A percentile compares a stretch with the other conserved stretches of the same genome.
phyloP scores from a whole-genome alignment of 2,113 vertebrate species.

The Anguilla rostrata region DNA sequence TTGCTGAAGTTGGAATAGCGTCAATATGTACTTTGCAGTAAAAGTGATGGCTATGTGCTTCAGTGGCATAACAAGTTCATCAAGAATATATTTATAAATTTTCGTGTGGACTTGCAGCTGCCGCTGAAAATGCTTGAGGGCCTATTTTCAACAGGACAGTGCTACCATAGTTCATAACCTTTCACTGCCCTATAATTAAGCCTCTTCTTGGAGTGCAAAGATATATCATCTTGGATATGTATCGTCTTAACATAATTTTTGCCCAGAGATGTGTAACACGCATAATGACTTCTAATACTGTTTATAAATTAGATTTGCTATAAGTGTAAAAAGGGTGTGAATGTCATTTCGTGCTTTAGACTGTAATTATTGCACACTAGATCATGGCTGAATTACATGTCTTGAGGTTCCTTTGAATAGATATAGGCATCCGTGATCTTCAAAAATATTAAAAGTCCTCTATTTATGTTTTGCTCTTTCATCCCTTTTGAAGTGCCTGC shows the following conservation, averaged over 20 bases:
- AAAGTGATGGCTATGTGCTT: not conserved
- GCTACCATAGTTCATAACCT: slow-evolving; percentile 38
- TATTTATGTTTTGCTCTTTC: not conserved
- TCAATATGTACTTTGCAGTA: not conserved
- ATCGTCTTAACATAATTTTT: not conserved
- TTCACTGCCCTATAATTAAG: slow-evolving; percentile 32
- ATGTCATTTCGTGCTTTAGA: not conserved
- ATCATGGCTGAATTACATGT: too few species aligned
- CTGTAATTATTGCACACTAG: not conserved
- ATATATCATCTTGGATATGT: not conserved
- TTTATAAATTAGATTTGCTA: not conserved
- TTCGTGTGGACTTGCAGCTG: slow-evolving; percentile 54
- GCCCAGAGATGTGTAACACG: not conserved
- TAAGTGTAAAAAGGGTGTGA: not conserved
- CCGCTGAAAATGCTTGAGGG: slow-evolving; percentile 35
- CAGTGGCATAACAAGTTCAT: not conserved
- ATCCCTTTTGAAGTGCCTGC: slow-evolving; percentile 46
- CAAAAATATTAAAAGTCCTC: not conserved
- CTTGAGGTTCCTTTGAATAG: too few species aligned
- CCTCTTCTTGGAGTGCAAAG: not conserved
- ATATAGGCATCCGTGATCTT: too few species aligned
- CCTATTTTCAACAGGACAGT: slow-evolving; percentile 49
- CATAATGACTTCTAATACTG: not conserved
- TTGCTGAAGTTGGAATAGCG: not conserved
- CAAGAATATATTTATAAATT: slow-evolving; percentile 36